These are phyloP conservation scores for Phalacrocorax pelagicus DNA, from an alignment of 2,113 vertebrate genomes.

Conservation along the genomic window DNA sequence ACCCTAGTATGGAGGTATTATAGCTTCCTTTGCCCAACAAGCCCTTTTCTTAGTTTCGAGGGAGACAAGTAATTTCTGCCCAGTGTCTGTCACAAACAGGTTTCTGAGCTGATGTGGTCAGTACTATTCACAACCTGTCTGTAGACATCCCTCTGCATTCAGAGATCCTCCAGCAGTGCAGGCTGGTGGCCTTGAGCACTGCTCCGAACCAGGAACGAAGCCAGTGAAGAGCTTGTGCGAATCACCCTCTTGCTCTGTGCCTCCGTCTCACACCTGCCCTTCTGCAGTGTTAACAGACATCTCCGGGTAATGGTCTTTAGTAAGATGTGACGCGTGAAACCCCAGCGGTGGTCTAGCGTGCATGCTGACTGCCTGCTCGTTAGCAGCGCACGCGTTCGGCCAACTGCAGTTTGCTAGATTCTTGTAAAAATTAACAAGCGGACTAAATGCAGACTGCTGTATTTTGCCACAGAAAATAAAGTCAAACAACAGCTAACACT, in stretches of 20 bases:
- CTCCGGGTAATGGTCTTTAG: not conserved
- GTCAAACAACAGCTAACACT: slow-evolving; percentile 35
- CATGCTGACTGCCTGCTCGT: not conserved
- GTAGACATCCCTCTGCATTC: not conserved
- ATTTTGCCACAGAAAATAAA: slow-evolving; percentile 22
- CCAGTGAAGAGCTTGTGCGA: not conserved
- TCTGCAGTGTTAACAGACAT: not conserved
- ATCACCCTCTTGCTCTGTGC: rapidly evolving
- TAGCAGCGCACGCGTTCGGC: rapidly evolving
- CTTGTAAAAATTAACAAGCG: not conserved
- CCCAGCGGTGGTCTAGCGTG: not conserved
- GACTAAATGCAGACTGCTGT: not conserved
- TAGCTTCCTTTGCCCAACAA: not conserved
- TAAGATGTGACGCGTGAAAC: not conserved
- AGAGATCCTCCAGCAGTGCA: not conserved
- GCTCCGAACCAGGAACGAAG: not conserved
- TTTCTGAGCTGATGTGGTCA: not conserved
- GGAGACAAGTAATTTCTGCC: not conserved
- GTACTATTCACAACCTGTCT: not conserved
- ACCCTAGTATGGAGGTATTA: not conserved
- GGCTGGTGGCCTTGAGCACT: not conserved
- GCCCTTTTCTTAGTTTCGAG: not conserved
- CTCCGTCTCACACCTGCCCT: not conserved
- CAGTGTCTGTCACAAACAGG: not conserved
- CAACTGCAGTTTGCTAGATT: not conserved